phyloP scores from a whole-genome alignment of 2,113 vertebrate species.

The Perca flavescens region DNA sequence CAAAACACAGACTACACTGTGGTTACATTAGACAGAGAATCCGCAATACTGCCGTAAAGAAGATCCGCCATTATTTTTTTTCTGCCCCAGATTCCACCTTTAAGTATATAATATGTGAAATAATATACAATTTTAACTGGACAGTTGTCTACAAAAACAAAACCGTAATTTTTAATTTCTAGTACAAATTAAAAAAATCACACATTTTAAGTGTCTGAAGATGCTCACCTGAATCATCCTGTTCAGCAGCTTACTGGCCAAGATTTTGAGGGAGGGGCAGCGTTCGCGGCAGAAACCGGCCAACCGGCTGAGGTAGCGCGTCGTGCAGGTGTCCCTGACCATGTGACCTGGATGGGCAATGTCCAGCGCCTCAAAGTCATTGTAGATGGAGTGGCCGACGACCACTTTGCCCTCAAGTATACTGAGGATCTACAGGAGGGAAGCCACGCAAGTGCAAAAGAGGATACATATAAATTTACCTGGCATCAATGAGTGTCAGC shows the following conservation, averaged over 20 bases:
- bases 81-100: no score
- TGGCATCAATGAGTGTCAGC: background rate
- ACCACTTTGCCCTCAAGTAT: constrained; percentile 92
- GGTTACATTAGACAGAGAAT: no score
- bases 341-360: constrained; percentile 85
- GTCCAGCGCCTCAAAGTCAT: constrained; percentile 91
- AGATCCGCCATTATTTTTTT: no score
- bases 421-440: constrained; percentile 84
- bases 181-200: background rate
- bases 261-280: constrained; percentile 86
- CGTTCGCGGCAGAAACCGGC: constrained; percentile 68
- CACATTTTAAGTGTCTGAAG: background rate
- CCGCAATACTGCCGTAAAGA: no score
- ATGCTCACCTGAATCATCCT: constrained; percentile 92
- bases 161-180: no score
- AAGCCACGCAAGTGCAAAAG: background rate
- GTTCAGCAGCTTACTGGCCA: constrained; percentile 87
- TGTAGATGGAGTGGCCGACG: constrained; percentile 91
- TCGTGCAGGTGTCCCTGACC: constrained; percentile 89
- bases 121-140: background rate
- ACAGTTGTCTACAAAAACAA: background rate
- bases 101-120: background rate
- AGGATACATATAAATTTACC: background rate
- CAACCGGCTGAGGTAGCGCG: constrained; percentile 78
- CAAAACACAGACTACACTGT: background rate